A percentile compares a stretch with the other conserved stretches of the same genome.
Evolutionary conservation across 1,140 invertebrate species (phyloP).

Genomic region (Zaprionus ghesquierei): DNA sequence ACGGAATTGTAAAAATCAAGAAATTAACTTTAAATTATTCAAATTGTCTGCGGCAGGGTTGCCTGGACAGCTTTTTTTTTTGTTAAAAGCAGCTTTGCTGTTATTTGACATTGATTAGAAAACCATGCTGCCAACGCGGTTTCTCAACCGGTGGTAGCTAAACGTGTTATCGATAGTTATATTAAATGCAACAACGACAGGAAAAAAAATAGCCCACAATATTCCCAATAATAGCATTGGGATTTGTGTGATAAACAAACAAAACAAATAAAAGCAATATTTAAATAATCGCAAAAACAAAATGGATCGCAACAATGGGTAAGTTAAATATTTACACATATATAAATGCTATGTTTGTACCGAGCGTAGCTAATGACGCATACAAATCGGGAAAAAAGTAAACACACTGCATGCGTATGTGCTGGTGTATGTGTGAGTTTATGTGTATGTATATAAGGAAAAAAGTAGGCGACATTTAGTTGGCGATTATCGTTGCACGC

Average conservation of each 20-base stretch:
- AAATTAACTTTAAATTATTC: neutral
- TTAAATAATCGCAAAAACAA: conserved; percentile 30
- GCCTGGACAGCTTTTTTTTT: too few species aligned
- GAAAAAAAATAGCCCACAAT: conserved; percentile 50
- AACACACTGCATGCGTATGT: conserved; percentile 24
- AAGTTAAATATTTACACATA: conserved; percentile 20
- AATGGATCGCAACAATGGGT: conserved; percentile 79
- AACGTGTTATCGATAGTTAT: conserved; percentile 8
- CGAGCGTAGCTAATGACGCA: conserved; percentile 25
- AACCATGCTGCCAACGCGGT: neutral
- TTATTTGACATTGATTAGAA: neutral
- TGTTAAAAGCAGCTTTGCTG: conserved; percentile 7
- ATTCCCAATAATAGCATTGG: conserved; percentile 57
- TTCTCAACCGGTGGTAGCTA: neutral
- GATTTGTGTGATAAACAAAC: conserved; percentile 61
- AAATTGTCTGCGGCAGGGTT: neutral
- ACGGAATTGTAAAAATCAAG: conserved; percentile 25
- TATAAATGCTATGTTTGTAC: neutral
- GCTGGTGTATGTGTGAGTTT: neutral
- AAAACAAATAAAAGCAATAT: conserved; percentile 28
- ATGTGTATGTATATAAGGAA: conserved; percentile 26
- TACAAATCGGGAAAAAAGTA: conserved; percentile 42
- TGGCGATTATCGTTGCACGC: conserved; percentile 7
- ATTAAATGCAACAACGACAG: conserved; percentile 38
- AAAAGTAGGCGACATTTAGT: conserved; percentile 26